These are phyloP conservation scores for Octopus sinensis DNA, from an alignment of 1,140 invertebrate genomes.

Conservation along the genomic window DNA sequence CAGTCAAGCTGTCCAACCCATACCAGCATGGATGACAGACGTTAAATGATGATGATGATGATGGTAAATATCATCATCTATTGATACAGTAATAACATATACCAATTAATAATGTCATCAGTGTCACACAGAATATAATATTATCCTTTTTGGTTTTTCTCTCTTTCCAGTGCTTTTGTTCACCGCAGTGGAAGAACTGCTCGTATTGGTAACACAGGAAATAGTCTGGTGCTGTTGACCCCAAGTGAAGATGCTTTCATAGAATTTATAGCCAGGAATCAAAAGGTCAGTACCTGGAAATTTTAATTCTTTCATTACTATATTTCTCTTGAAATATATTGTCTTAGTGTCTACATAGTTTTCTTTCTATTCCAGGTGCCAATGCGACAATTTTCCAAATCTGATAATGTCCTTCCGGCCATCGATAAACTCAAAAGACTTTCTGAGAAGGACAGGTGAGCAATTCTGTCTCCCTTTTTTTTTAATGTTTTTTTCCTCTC, in stretches of 20 bases:
- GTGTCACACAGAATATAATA: too few relatives aligned
- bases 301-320: too few relatives aligned
- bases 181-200: slow-evolving; percentile 93
- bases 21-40: too few relatives aligned
- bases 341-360: not conserved
- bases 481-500: not conserved
- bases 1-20: too few relatives aligned
- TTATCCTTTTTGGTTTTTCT: slow-evolving; percentile 16
- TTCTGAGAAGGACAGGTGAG: slow-evolving; percentile 27
- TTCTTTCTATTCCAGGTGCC: slow-evolving; percentile 9
- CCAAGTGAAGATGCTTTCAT: slow-evolving; percentile 86
- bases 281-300: slow-evolving; percentile 66
- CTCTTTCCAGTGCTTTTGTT: slow-evolving; percentile 68
- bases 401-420: slow-evolving; percentile 29
- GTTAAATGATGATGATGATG: too few relatives aligned
- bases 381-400: slow-evolving; percentile 17
- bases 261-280: slow-evolving; percentile 87
- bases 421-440: slow-evolving; percentile 38
- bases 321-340: too few relatives aligned
- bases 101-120: too few relatives aligned
- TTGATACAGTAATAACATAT: too few relatives aligned
- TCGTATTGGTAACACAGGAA: slow-evolving; percentile 82
- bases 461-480: not conserved
- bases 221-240: slow-evolving; percentile 80
- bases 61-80: too few relatives aligned